Percentiles rank a stretch among this genome's conserved stretches.
These are phyloP conservation scores for Numenius phaeopus DNA, from an alignment of 2,797 vertebrate genomes.

Conservation along the genomic window DNA sequence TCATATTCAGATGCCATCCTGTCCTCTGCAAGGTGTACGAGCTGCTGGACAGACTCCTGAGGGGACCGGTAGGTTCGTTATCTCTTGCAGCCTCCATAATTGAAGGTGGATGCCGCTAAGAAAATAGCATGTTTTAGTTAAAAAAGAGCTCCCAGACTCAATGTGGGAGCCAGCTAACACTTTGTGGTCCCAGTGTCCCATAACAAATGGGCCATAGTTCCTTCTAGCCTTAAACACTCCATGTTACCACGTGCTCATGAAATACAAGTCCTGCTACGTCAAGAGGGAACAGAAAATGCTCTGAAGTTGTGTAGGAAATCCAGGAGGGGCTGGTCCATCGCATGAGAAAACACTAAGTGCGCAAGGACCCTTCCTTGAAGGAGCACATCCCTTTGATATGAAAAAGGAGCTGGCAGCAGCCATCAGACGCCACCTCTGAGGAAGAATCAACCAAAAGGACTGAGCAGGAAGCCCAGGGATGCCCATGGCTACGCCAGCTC, in stretches of 20 bases:
- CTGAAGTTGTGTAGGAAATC: not conserved
- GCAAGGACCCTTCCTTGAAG: not conserved
- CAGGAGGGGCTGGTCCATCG: rapidly evolving
- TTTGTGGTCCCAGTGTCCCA: not conserved
- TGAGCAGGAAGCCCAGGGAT: not conserved
- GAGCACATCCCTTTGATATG: not conserved
- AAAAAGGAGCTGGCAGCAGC: not conserved
- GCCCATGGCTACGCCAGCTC: not conserved
- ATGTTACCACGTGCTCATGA: not conserved
- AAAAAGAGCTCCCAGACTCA: not conserved
- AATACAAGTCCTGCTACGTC: not conserved
- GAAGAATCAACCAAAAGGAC: not conserved
- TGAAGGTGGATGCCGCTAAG: not conserved
- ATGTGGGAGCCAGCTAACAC: not conserved
- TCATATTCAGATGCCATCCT: rapidly evolving
- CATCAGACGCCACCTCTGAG: not conserved
- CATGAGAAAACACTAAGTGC: not conserved
- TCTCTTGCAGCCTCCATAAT: not conserved
- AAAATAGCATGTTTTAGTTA: not conserved
- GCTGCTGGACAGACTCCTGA: not conserved
- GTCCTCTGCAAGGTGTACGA: not conserved
- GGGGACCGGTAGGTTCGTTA: not conserved
- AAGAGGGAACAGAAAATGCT: not conserved
- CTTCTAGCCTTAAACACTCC: not conserved
- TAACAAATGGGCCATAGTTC: not conserved